Percentiles rank a stretch among this genome's conserved stretches.
Conservation (phyloP, 2,113 vertebrate species). For the Herpetotheres cachinnans region DNA sequence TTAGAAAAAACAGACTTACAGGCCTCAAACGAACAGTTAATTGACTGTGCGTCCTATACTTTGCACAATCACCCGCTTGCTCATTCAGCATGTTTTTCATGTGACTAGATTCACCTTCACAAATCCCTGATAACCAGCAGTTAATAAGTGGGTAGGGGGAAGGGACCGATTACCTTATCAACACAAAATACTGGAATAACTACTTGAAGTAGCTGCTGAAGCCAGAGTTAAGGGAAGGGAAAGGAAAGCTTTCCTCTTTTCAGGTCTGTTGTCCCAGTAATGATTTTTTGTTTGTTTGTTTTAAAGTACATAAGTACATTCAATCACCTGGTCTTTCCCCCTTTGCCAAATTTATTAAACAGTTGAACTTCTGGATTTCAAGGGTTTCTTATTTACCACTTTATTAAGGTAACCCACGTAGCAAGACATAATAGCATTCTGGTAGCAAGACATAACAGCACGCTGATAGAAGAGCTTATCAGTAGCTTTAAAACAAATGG, state of each 20-base stretch:
- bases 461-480: not conserved
- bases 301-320: not conserved
- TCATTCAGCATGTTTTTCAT: conserved; percentile 3
- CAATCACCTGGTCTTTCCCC: not conserved
- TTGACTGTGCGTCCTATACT: not conserved
- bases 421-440: not conserved
- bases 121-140: not conserved
- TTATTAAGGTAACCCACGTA: not conserved
- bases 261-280: not conserved
- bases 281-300: not conserved
- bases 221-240: not conserved
- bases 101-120: not conserved
- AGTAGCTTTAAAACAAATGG: conserved; percentile 23
- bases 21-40: not conserved
- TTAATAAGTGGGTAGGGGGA: not conserved
- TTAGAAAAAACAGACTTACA: not conserved
- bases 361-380: not conserved
- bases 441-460: not conserved
- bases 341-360: not conserved
- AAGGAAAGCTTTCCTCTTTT: not conserved
- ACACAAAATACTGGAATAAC: not conserved
- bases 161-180: not conserved
- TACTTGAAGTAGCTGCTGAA: not conserved
- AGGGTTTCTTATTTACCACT: not conserved
- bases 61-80: not conserved